These are phyloP conservation scores for Lagopus leucura DNA, from an alignment of 2,113 vertebrate species.

Conservation along the genomic window DNA sequence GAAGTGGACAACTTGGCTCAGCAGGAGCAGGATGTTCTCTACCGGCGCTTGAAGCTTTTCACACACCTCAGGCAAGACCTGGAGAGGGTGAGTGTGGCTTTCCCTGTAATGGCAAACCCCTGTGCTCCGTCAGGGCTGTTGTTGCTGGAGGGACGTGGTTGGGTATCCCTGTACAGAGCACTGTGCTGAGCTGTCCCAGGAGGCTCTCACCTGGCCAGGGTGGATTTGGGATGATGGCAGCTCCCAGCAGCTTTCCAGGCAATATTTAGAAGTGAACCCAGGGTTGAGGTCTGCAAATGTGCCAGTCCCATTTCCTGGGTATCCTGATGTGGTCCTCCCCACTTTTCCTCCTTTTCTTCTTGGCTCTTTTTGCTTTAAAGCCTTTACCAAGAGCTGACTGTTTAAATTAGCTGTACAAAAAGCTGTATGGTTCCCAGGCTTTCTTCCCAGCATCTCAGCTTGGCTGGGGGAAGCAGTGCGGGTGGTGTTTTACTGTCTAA, in stretches of 20 bases:
- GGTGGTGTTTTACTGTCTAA: background rate
- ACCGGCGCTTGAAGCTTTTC: conserved; percentile 94
- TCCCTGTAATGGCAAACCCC: background rate
- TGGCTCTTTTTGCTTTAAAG: background rate
- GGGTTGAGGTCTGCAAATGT: background rate
- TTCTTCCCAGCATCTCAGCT: background rate
- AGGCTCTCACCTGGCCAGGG: background rate
- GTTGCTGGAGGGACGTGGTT: too few species aligned
- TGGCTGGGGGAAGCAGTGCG: background rate
- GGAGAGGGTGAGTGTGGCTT: conserved; percentile 89
- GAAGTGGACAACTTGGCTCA: conserved; percentile 97
- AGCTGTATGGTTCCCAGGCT: background rate
- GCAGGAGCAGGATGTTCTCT: conserved; percentile 95
- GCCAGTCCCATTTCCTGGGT: background rate
- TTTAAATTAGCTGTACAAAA: background rate
- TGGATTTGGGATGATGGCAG: background rate
- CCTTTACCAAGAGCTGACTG: background rate
- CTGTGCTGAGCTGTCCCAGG: background rate
- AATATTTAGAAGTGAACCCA: background rate
- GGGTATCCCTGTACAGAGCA: background rate
- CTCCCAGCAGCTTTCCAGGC: background rate
- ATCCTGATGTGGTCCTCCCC: accelerated
- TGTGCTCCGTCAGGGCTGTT: background rate
- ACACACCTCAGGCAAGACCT: conserved; percentile 96
- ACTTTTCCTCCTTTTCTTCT: background rate